Evolutionary conservation across 2,113 vertebrate species (phyloP).

Genomic region (Cebus imitator): DNA sequence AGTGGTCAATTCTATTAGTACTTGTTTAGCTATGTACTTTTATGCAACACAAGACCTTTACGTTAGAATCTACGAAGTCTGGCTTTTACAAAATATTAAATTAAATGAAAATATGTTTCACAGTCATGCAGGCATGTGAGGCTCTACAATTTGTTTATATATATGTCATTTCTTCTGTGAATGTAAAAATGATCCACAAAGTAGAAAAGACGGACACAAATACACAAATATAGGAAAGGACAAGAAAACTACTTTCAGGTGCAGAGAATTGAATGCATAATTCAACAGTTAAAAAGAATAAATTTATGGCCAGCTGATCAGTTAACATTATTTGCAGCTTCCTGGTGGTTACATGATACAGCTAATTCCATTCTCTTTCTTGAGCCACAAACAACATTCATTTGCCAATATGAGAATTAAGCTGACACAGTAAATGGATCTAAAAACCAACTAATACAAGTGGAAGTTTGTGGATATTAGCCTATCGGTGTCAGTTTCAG

Average conservation of each 20-base stretch:
- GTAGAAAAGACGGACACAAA: constrained; percentile 60
- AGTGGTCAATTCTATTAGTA: not conserved
- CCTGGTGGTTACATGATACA: constrained; percentile 70
- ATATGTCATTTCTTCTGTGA: constrained; percentile 10
- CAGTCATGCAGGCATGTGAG: not conserved
- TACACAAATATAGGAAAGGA: constrained; percentile 44
- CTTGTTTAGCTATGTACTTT: not conserved
- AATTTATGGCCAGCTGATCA: constrained; percentile 64
- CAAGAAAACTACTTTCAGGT: constrained; percentile 65
- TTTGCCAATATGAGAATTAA: constrained; percentile 61
- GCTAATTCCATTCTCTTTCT: constrained; percentile 65
- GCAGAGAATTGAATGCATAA: constrained; percentile 61
- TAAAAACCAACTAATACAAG: constrained; percentile 60
- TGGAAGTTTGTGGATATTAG: constrained; percentile 51
- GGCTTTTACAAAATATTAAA: not conserved
- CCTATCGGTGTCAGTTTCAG: constrained; percentile 6
- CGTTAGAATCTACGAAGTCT: constrained; percentile 10
- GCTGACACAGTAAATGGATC: constrained; percentile 55
- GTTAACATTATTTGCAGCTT: constrained; percentile 76
- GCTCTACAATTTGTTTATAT: not conserved
- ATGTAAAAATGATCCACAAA: constrained; percentile 53
- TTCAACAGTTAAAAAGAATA: constrained; percentile 64
- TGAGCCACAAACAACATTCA: constrained; percentile 57
- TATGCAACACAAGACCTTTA: not conserved
- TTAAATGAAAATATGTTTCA: constrained; percentile 29